Evolutionary conservation across 2,888 invertebrate genomes (phyloP), one percentile per base, ranked within the genome.

Genomic region (Erebia epiphron): DNA sequence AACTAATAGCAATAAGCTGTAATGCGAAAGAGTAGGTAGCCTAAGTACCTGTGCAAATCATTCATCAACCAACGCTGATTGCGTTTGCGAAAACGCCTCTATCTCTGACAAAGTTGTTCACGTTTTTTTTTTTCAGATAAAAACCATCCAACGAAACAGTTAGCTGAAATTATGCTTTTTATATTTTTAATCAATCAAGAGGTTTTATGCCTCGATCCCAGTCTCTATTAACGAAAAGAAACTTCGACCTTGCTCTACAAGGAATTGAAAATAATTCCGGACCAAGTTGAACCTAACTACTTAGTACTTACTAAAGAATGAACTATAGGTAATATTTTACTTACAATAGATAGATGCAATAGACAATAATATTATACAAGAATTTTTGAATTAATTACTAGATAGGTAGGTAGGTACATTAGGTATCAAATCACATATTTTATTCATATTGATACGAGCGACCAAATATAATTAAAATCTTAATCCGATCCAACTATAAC

Each of bases 401-500:
- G 4, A 11, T 16, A 16, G 11, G 11, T 43, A 43, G 2, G 11
- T 43, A 43, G 43, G 35, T 35, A 35, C 35, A 35, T 35, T 46
- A 13, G 3, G 11, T 46, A 43, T 66, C n/a, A 66, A 43, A 50
- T 35, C 35, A 63, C 10, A 50, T 50, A 50, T 50, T 50, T 26
- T 50, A 50, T 52, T 64, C 11, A 68, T 63, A 64, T 71, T 16
- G 46, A 63, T 69, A 64, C 69, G 18, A 58, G 49, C 54, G 14
- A 58, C 16, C 16, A 67, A 67, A 56, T 64, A 56, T 50, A 64
- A 72, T 69, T 67, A 60, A 62, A 63, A 58, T 56, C 58, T 65
- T 70, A 73, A 76, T 76, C 69, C 68, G 73, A 76, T 76, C 69
- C 68, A 66, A 66, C 16, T 76, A 35, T 35, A 76, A 73, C 75